Base-by-base conservation (phyloP, 2,113 vertebrate genomes). In the Cephalophus harveyi region DNA sequence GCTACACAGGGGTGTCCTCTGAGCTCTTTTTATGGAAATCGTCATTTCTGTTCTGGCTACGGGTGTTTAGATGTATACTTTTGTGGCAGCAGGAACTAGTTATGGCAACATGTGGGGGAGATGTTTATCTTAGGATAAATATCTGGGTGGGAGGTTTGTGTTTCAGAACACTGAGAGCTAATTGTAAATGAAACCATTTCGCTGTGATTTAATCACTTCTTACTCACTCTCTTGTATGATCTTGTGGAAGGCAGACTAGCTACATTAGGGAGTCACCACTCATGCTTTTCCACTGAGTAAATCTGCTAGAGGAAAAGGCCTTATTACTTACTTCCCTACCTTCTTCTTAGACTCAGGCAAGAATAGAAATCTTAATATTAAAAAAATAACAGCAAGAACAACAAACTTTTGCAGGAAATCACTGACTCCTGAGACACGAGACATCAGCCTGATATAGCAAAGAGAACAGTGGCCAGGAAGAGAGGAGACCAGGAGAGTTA, bases 161-260 rank as follows among this genome's bases (percentile, higher is more conserved):
- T 95, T 98, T 97, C 64, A 94, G 91, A 76, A 85, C 7, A n/a
- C 64, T 82, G 55, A 97, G 78, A 9, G 21, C n/a, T 89, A 54
- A 95, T 96, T 91, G 62, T 96, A 98, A 95, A 97, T 93, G 89
- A 95, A 95, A 74, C 9, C 57, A 67, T 78, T 96, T 88, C 76
- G 30, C 85, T 94, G 16, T 60, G 19, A 48, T 95, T 97, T 78
- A 82, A 97, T 96, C 86, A 86, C 30, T 93, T 81, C 74, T 95
- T 85, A 74, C 71, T 95, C 94, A 89, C 91, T 95, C 86, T 93
- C 28, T n/a, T 87, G 10, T 60, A 95, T 23, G 43, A 89, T 89
- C 28, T 36, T 60, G 7, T 92, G 48, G 60, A 84, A 79, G 48
- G 54, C 67, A 92, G 33, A 92, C 87, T 94, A 74, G 52, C 30